Evolutionary conservation across 2,113 vertebrate genomes (phyloP).

Genomic region (Cochlearius cochlearius): DNA sequence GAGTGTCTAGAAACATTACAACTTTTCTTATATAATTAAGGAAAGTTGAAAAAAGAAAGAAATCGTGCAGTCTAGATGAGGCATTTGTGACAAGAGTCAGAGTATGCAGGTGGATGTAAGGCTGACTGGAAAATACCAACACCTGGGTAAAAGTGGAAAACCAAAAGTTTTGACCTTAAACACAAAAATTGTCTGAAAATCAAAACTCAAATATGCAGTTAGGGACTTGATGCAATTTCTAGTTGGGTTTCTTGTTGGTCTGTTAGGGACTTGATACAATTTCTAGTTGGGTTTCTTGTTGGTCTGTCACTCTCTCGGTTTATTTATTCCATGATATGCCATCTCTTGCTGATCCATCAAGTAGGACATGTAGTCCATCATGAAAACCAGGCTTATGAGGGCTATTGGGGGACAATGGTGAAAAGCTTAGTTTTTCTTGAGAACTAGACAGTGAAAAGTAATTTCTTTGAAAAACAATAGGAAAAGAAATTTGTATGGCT

Average conservation of each 20-base stretch:
- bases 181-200: neutral
- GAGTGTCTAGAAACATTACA: neutral
- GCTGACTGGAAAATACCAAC: neutral
- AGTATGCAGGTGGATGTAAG: neutral
- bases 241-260: neutral
- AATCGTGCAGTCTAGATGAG: neutral
- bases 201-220: neutral
- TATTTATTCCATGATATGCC: neutral
- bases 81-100: neutral
- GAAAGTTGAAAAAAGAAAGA: neutral
- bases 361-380: neutral
- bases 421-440: neutral
- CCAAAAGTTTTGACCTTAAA: neutral
- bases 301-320: neutral
- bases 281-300: neutral
- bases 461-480: neutral
- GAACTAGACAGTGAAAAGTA: neutral
- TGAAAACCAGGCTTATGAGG: neutral
- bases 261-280: neutral
- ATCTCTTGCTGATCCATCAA: neutral
- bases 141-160: neutral
- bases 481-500: neutral
- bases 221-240: neutral
- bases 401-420: neutral
- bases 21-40: neutral